Conservation (phyloP, 2,113 vertebrate genomes). For the Sorex araneus region DNA sequence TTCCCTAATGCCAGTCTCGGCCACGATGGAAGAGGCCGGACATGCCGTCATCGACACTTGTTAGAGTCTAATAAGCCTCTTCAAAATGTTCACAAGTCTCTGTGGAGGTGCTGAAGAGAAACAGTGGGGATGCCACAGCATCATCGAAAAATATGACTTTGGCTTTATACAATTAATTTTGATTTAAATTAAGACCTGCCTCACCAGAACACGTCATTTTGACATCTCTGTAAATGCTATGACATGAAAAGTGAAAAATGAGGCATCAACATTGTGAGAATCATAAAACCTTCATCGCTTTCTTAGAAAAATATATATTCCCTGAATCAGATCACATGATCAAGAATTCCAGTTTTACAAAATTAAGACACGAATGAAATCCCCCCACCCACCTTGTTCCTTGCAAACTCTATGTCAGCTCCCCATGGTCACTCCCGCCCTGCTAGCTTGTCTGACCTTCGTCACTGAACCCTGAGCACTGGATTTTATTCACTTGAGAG, state of each 20-base stretch:
- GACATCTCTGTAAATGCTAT: conserved; percentile 90
- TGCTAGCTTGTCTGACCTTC: conserved; percentile 80
- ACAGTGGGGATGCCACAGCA: conserved; percentile 74
- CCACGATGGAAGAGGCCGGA: conserved; percentile 54
- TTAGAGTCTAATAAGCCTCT: not conserved
- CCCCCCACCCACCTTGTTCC: conserved; percentile 46
- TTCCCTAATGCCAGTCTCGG: conserved; percentile 44
- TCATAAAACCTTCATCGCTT: conserved; percentile 88
- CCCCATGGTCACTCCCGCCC: conserved; percentile 73
- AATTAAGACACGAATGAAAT: conserved; percentile 40
- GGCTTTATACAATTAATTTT: conserved; percentile 81
- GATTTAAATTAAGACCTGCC: conserved; percentile 87
- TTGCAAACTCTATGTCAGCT: no score
- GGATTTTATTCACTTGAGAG: conserved; percentile 71
- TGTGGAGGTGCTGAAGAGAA: conserved; percentile 63
- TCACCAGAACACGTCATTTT: conserved; percentile 89
- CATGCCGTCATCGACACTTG: not conserved
- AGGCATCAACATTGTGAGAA: conserved; percentile 84
- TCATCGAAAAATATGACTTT: conserved; percentile 87
- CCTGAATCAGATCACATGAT: conserved; percentile 89
- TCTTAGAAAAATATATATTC: conserved; percentile 93
- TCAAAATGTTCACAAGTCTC: not conserved
- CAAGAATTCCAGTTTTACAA: conserved; percentile 83
- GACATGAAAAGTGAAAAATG: conserved; percentile 88
- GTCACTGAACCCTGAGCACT: conserved; percentile 71